Percentiles rank a stretch among this genome's conserved stretches.
Conservation (phyloP, 1,140 invertebrate species). For the Arctopsyche grandis region DNA sequence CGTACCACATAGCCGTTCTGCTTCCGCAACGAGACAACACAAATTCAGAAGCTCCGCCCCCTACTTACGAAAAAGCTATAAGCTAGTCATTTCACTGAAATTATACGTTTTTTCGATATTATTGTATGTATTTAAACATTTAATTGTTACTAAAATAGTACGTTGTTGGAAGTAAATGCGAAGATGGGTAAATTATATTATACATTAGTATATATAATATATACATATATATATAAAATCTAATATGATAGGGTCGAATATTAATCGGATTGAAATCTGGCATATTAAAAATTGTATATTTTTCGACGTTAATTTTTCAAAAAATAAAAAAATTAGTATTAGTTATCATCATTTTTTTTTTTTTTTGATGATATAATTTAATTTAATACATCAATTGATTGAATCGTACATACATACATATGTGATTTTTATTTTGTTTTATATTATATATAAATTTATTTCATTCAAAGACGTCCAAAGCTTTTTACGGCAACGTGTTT, state of each 20-base stretch:
- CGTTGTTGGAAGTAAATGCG: background rate
- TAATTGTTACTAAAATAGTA: background rate
- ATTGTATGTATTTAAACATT: background rate
- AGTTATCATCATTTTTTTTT: too few species aligned
- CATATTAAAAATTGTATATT: too few species aligned
- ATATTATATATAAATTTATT: too few species aligned
- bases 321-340: too few species aligned
- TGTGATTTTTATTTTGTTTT: too few species aligned
- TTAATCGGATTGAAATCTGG: too few species aligned
- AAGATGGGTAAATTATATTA: background rate
- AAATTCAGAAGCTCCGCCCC: slow-evolving; percentile 69
- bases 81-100: slow-evolving; percentile 62
- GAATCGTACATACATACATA: too few species aligned
- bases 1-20: slow-evolving; percentile 75
- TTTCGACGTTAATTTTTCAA: too few species aligned
- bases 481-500: too few species aligned
- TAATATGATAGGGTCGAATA: background rate
- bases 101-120: slow-evolving; percentile 31
- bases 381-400: too few species aligned
- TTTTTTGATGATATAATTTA: too few species aligned
- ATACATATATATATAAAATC: background rate
- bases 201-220: background rate
- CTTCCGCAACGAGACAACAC: slow-evolving; percentile 65
- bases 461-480: too few species aligned
- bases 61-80: slow-evolving; percentile 73